These are phyloP conservation scores for Proisotoma minuta DNA, from an alignment of 2,888 invertebrate genomes.

Conservation along the genomic window DNA sequence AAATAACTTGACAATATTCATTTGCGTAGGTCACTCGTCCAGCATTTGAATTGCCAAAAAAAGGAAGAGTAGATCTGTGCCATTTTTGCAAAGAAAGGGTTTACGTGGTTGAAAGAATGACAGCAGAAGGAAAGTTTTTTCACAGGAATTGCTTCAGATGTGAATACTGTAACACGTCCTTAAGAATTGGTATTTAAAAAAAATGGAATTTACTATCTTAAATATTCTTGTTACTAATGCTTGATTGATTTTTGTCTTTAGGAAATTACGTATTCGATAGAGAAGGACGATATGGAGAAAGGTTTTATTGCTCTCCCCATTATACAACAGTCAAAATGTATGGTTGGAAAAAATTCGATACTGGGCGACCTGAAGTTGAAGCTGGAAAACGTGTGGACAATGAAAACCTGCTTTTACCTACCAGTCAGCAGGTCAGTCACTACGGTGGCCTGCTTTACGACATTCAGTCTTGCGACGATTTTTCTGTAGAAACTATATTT, in stretches of 20 bases:
- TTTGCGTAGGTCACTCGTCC: conserved; percentile 20
- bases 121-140: conserved; percentile 82
- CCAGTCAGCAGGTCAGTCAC: conserved; percentile 43
- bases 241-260: conserved; percentile 40
- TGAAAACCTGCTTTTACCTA: conserved; percentile 7
- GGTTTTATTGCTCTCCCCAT: conserved; percentile 63
- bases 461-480: conserved; percentile 6
- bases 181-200: conserved; percentile 64
- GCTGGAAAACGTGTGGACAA: conserved; percentile 7
- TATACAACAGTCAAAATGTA: conserved; percentile 40
- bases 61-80: conserved; percentile 68
- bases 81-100: conserved; percentile 88
- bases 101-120: conserved; percentile 86
- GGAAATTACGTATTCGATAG: conserved; percentile 68
- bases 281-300: conserved; percentile 62
- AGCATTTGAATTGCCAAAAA: conserved; percentile 55
- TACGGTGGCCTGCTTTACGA: conserved; percentile 10
- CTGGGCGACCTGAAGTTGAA: conserved; percentile 19
- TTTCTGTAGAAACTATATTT: conserved; percentile 15
- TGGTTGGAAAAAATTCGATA: conserved; percentile 46
- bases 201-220: background rate
- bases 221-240: background rate
- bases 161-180: conserved; percentile 79
- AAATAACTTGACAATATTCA: background rate
- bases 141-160: conserved; percentile 92